Base-by-base conservation (phyloP, 2,888 invertebrate genomes). In the Andrena hattorfiana region DNA sequence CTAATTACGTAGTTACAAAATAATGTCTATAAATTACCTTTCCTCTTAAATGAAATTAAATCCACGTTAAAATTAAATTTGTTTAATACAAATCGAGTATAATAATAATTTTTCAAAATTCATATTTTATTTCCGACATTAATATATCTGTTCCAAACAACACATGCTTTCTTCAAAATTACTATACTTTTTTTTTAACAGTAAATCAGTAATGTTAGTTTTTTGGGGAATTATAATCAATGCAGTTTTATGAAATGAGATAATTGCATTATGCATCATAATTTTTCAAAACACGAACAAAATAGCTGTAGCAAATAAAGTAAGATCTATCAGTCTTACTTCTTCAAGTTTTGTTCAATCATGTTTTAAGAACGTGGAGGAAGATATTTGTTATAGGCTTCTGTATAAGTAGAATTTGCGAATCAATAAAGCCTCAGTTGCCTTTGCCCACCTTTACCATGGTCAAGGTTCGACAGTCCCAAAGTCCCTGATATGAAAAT, bases 401-500 rank as follows among this genome's bases (percentile, higher is more conserved):
- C 35, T 42, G 1, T 28, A 66, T n/a, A 4, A 6, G n/a, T 26
- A 20, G 7, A 20, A 0, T 32, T 16, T 49, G 6, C 35, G 35
- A 84, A 84, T 77, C 76, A 59, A 85, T 84, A 81, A 28, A 62
- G 60, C 26, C 63, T 75, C 23, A 30, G 20, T 28, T 51, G 70
- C 42, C 26, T 59, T 76, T 20, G 26, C 13, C n/a, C 48, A 66
- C 35, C 23, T 87, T 78, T 64, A 62, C 70, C 35, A 59, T 64
- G 78, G 69, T 82, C 87, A 85, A 77, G 76, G 83, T 68, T 59
- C 48, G 7, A 2, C 49, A 63, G 8, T 32, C 10, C 30, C 42
- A 81, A 75, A 68, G 77, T 26, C 48, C 62, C 3, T 30, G 28
- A 28, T 20, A 26, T 62, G 20, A 69, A 70, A 83, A 42, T 51